Evolutionary conservation across 2,888 invertebrate genomes (phyloP), one percentile per base, ranked within the genome.

Genomic region (Chironomus riparius): DNA sequence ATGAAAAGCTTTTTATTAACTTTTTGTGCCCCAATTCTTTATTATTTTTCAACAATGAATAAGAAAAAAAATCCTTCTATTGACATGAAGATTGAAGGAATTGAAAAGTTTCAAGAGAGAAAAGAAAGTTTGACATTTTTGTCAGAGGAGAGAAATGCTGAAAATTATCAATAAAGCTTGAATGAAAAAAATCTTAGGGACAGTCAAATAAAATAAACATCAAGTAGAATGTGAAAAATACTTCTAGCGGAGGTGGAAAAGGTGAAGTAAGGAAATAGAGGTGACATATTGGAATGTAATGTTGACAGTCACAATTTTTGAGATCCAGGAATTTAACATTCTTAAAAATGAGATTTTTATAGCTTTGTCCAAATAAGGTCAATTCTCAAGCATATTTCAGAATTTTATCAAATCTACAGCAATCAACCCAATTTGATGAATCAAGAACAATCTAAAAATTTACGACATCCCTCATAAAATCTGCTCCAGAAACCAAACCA

Each of bases 121-220:
- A 38, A 10, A 18, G 18, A 56, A 56, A 56, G 56, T 56, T 56
- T 56, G 56, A 15, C 18, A 56, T 56, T 56, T 50, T 50, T 10
- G 56, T 56, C 56, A 56, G 15, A 56, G 56, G 50, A 50, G 50
- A 50, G 50, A 47, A 48, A 48, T n/a, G 48, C 50, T 50, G 47
- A 47, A 71, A 71, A 71, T 50, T 50, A 56, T 15, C n/a, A 21
- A n/a, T 56, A 13, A 56, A 71, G 71, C 22, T 48, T 70, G 70
- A 48, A 56, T 10, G 38, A 38, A 10, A 38, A 28, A 70, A 70
- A 48, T 71, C 71, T 71, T 24, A 6, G 22, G 56, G 22, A 71
- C 61, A 18, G 28, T 72, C 61, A 72, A 72, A 72, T 72, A 62
- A 72, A 72, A 70, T 61, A 72, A 72, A 72, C 72, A 72, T 70